Conservation (phyloP, 2,113 vertebrate genomes). For the Chaetops frenatus region DNA sequence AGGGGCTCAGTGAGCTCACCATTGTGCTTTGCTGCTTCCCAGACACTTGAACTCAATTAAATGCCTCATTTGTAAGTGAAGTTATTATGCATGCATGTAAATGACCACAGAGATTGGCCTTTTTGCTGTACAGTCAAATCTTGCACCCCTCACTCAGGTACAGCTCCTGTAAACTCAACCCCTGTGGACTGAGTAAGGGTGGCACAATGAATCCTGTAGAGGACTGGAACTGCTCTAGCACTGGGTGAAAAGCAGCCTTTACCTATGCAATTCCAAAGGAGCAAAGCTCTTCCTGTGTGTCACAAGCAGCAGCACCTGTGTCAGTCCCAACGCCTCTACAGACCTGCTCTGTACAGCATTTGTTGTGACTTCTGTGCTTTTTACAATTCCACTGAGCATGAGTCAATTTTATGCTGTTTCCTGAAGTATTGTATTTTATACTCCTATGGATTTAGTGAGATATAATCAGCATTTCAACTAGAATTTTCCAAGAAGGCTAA, state of each 20-base stretch:
- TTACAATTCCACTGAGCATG: not conserved
- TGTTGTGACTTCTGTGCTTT: not conserved
- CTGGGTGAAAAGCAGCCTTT: not conserved
- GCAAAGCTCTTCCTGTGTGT: not conserved
- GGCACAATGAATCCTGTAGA: not conserved
- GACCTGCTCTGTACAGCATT: not conserved
- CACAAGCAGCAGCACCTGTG: not conserved
- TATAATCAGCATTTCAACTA: not conserved
- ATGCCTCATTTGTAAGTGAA: not conserved
- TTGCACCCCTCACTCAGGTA: conserved; percentile 18
- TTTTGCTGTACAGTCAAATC: not conserved
- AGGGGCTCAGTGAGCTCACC: not conserved
- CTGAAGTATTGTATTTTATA: conserved; percentile 5
- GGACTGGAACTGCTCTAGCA: conserved; percentile 7
- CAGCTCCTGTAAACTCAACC: conserved; percentile 21
- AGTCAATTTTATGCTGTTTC: not conserved
- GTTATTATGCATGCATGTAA: not conserved
- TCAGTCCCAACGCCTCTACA: not conserved
- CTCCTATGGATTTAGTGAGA: not conserved
- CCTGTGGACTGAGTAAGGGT: conserved; percentile 25
- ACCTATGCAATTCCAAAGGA: not conserved
- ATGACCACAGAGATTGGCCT: not conserved
- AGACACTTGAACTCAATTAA: not conserved
- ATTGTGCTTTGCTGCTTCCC: not conserved
- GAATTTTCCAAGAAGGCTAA: conserved; percentile 43